These are phyloP conservation scores for Acipenser ruthenus DNA, from an alignment of 2,797 vertebrate genomes.

Conservation along the genomic window DNA sequence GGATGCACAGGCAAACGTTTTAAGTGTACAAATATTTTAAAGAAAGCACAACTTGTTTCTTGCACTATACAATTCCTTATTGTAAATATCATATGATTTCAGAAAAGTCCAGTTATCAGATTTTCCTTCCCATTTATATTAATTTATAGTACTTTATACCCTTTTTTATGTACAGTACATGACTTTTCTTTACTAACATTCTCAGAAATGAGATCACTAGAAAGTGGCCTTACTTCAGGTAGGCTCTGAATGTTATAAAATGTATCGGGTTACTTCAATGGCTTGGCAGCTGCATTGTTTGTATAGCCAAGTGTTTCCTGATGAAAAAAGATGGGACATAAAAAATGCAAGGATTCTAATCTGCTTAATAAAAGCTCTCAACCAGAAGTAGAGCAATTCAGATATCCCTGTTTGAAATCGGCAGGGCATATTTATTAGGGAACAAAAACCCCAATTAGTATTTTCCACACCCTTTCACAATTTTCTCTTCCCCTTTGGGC, in stretches of 20 bases:
- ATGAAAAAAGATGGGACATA: conserved; percentile 2
- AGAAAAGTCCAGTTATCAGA: no score
- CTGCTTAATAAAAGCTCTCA: conserved; percentile 47
- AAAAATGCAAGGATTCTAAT: conserved; percentile 49
- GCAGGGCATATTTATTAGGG: conserved; percentile 59
- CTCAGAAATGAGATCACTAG: neutral
- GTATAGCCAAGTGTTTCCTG: conserved; percentile 42
- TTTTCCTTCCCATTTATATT: no score
- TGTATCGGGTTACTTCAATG: conserved; percentile 22
- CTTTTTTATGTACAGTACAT: no score
- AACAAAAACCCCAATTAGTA: conserved; percentile 71
- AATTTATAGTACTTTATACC: no score
- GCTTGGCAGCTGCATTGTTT: conserved; percentile 38
- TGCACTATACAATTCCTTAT: no score
- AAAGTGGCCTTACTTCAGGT: conserved; percentile 24
- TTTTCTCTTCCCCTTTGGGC: conserved; percentile 54
- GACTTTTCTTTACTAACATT: no score
- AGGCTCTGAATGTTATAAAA: conserved; percentile 15
- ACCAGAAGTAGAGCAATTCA: conserved; percentile 59
- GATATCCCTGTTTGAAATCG: conserved; percentile 56
- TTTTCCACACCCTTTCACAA: conserved; percentile 70
- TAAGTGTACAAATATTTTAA: no score
- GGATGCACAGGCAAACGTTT: no score
- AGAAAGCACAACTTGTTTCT: no score
- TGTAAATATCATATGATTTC: no score